Evolutionary conservation across 2,888 invertebrate species (phyloP).

Genomic region (Clistopyga incitator): DNA sequence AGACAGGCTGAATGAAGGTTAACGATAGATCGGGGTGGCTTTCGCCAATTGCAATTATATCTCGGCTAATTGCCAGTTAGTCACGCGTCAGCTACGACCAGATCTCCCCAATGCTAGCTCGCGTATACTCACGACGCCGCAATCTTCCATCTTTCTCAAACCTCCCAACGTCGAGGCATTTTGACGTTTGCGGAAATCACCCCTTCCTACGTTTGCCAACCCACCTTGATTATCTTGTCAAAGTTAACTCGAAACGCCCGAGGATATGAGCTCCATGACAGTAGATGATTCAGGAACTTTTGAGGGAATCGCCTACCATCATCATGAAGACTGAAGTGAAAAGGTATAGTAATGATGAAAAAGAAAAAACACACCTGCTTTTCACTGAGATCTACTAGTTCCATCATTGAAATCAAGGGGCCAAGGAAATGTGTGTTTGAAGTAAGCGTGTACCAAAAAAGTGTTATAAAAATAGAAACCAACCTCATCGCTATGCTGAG

Average conservation of each 20-base stretch:
- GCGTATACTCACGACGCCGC: not conserved
- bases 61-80: conserved; percentile 76
- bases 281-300: not conserved
- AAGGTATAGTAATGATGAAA: not conserved
- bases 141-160: conserved; percentile 16
- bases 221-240: conserved; percentile 11
- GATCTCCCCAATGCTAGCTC: conserved; percentile 1
- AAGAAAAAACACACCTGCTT: not conserved
- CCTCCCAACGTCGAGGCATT: conserved; percentile 22
- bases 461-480: too few species aligned
- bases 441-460: too few species aligned
- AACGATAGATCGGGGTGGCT: conserved; percentile 56
- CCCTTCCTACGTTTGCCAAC: not conserved
- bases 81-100: conserved; percentile 59
- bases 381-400: too few species aligned
- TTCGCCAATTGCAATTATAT: conserved; percentile 71
- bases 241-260: not conserved
- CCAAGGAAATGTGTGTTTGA: too few species aligned
- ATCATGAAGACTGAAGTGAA: not conserved
- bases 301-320: not conserved
- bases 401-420: too few species aligned
- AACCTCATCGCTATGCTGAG: too few species aligned
- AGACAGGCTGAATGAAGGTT: conserved; percentile 46
- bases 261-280: not conserved
- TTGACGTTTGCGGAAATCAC: conserved; percentile 29